phyloP scores from a whole-genome alignment of 2,113 vertebrate species.

The Microcebus tavaratra region DNA sequence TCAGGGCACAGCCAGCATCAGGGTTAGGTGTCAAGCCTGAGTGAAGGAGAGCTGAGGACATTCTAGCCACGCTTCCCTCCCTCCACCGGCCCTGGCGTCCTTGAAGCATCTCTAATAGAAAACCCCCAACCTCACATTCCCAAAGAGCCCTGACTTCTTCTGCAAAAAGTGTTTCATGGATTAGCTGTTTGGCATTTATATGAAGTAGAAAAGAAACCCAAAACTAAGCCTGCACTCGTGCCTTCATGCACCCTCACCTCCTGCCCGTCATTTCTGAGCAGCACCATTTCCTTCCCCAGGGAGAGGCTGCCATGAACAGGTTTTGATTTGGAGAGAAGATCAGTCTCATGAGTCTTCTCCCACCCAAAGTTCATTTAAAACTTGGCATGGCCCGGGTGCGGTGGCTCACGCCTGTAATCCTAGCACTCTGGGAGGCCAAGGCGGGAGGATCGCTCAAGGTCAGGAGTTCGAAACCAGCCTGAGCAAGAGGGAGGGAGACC shows the following conservation, averaged over 20 bases:
- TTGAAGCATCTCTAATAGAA: background rate
- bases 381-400: too few relatives aligned
- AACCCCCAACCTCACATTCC: background rate
- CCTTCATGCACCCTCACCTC: background rate
- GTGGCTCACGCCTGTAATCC: too few relatives aligned
- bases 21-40: background rate
- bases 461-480: too few relatives aligned
- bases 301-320: background rate
- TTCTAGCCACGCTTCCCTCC: background rate
- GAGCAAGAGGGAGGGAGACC: too few relatives aligned
- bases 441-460: too few relatives aligned
- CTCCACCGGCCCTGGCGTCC: background rate
- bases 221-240: background rate
- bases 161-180: background rate
- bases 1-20: background rate
- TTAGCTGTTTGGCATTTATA: background rate
- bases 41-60: background rate
- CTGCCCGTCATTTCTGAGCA: background rate
- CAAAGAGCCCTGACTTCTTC: background rate
- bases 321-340: background rate
- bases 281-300: background rate
- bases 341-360: background rate
- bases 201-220: slow-evolving; percentile 12
- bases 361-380: background rate
- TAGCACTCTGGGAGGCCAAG: too few relatives aligned